phyloP scores from a whole-genome alignment of 2,888 invertebrate genomes.

The Glaucopsyche alexis region DNA sequence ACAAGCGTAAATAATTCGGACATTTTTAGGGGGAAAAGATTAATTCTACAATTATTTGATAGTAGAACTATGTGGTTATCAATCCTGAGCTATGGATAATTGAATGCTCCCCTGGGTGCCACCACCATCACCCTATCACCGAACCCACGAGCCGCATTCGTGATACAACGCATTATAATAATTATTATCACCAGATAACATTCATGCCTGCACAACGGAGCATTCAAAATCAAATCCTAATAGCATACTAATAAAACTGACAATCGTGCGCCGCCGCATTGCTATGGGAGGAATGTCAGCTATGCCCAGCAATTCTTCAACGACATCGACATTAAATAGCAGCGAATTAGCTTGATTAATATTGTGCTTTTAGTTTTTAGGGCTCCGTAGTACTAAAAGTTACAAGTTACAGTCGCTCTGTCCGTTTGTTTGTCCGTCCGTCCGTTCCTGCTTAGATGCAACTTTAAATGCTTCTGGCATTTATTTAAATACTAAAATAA shows the following conservation, averaged over 20 bases:
- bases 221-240: slow-evolving; percentile 12
- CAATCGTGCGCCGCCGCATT: not conserved
- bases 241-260: not conserved
- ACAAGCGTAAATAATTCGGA: too few relatives aligned
- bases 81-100: not conserved
- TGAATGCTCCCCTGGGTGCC: not conserved
- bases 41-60: not conserved
- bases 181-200: slow-evolving; percentile 23
- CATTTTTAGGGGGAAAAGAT: not conserved
- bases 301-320: slow-evolving; percentile 16
- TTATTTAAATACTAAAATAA: too few relatives aligned
- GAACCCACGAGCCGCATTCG: slow-evolving; percentile 24
- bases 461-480: too few relatives aligned
- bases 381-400: too few relatives aligned
- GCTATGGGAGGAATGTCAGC: slow-evolving; percentile 20
- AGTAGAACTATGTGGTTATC: not conserved
- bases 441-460: too few relatives aligned
- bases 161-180: slow-evolving; percentile 28
- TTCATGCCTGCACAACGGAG: not conserved
- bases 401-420: too few relatives aligned
- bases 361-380: not conserved
- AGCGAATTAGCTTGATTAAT: slow-evolving; percentile 9
- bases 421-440: too few relatives aligned
- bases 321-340: slow-evolving; percentile 18
- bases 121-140: not conserved